These are phyloP conservation scores for Trachelus iudaicus DNA, from an alignment of 2,888 invertebrate species.

Conservation along the genomic window DNA sequence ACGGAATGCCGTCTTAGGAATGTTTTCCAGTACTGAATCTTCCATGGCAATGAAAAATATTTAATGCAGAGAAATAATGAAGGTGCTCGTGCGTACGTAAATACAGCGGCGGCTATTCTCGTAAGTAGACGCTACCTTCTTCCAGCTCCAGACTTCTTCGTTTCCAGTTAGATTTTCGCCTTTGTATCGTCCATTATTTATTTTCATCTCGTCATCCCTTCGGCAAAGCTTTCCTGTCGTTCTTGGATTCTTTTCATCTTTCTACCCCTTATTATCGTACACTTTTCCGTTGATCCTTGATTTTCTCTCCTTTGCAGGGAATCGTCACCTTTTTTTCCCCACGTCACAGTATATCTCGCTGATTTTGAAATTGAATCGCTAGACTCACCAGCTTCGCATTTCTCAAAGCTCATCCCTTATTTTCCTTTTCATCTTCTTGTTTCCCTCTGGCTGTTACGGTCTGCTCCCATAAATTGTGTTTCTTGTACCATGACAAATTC, in stretches of 20 bases:
- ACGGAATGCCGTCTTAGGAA: background rate
- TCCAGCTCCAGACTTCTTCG: background rate
- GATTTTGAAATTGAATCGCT: background rate
- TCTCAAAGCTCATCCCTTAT: background rate
- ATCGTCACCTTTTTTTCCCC: background rate
- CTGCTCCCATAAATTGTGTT: background rate
- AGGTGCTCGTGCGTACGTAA: background rate
- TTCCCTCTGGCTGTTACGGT: background rate
- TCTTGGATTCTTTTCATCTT: background rate
- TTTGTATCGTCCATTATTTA: background rate
- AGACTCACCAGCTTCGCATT: background rate
- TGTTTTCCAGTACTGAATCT: background rate
- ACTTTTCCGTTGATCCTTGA: background rate
- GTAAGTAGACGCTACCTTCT: background rate
- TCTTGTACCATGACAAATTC: background rate
- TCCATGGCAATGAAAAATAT: background rate
- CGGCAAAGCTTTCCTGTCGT: background rate
- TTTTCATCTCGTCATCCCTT: background rate
- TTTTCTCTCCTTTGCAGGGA: background rate
- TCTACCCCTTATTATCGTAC: background rate
- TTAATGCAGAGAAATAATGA: background rate
- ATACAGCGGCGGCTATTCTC: background rate
- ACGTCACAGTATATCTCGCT: background rate
- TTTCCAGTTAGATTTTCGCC: background rate
- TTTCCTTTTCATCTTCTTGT: background rate